Evolutionary conservation across 2,888 invertebrate species (phyloP), one percentile per base, ranked within the genome.

Genomic region (Oscheius sp.): DNA sequence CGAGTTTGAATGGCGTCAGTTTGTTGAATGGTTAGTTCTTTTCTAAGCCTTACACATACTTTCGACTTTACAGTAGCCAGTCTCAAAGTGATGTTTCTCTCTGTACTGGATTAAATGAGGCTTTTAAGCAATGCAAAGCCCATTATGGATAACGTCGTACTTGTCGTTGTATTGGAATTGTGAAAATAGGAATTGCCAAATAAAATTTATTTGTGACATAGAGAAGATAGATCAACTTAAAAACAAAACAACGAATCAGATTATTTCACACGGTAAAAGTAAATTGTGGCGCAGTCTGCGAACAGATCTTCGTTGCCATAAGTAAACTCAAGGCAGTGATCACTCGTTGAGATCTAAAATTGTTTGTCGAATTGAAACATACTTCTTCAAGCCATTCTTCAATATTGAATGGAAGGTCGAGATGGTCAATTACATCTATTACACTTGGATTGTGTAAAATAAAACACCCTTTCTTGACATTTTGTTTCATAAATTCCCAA

Each of bases 91-190:
- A 98, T 87, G 88, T 98, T 62, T 90, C 92, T 0, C 90, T 97
- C 20, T 98, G 98, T 86, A 93, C 94, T 87, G 96, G 96, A 70
- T 98, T 97, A 88, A 97, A 95, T 86, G 95, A 98, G 87, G 95
- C 95, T 65, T 90, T 98, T 71, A 91, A 93, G 84, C 94, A 96
- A 87, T 98, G 98, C 92, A 94, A 94, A 89, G 83, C 90, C 75
- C 73, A 72, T 66, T 73, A 70, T 33, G 47, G 4, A 14, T 47
- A 47, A 47, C 14, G 5, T 41, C n/a, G n/a, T n/a, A n/a, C n/a
- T n/a, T n/a, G n/a, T n/a, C n/a, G n/a, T n/a, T n/a, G n/a, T n/a
- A n/a, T n/a, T n/a, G n/a, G n/a, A n/a, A n/a, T n/a, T n/a, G n/a
- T n/a, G n/a, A n/a, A n/a, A n/a, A n/a, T n/a, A n/a, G n/a, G n/a